Evolutionary conservation across 2,888 invertebrate species (phyloP).

Genomic region (Zelleria hepariella): DNA sequence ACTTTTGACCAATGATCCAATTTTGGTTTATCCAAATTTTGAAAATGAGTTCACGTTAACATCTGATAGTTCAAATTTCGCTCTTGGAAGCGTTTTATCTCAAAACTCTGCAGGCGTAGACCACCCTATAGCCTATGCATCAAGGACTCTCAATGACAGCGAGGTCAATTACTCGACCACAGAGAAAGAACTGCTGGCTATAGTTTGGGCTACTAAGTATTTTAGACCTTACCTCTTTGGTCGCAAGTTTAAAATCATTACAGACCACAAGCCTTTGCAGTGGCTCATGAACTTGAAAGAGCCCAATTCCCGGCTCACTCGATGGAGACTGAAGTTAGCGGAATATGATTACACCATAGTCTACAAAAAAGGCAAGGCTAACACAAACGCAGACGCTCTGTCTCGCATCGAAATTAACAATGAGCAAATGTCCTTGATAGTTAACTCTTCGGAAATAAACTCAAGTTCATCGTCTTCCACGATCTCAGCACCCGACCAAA

Average conservation of each 20-base stretch:
- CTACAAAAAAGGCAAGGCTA: constrained; percentile 13
- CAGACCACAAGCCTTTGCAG: constrained; percentile 32
- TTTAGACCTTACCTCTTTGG: constrained; percentile 28
- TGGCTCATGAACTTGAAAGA: constrained; percentile 28
- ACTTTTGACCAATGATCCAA: constrained; percentile 21
- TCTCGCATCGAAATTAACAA: constrained; percentile 20
- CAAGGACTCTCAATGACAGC: constrained; percentile 24
- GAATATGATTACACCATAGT: constrained; percentile 16
- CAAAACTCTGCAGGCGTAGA: constrained; percentile 17
- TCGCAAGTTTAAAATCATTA: constrained; percentile 28
- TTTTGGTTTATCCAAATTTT: constrained; percentile 33
- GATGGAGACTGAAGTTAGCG: constrained; percentile 25
- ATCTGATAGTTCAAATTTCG: constrained; percentile 8
- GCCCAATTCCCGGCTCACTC: constrained; percentile 21
- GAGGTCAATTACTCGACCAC: constrained; percentile 19
- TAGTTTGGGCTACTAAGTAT: constrained; percentile 24
- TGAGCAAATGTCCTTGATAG: constrained; percentile 29
- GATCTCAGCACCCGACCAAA: constrained; percentile 22
- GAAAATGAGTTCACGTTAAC: constrained; percentile 18
- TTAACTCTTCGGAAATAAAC: constrained; percentile 19
- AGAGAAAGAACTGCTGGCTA: constrained; percentile 29
- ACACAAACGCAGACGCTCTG: constrained; percentile 16
- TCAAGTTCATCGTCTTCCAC: constrained; percentile 24
- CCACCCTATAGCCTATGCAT: constrained; percentile 19
- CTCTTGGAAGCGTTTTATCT: constrained; percentile 12